These are phyloP conservation scores for Asbolus verrucosus DNA, from an alignment of 1,140 invertebrate genomes.

Conservation along the genomic window DNA sequence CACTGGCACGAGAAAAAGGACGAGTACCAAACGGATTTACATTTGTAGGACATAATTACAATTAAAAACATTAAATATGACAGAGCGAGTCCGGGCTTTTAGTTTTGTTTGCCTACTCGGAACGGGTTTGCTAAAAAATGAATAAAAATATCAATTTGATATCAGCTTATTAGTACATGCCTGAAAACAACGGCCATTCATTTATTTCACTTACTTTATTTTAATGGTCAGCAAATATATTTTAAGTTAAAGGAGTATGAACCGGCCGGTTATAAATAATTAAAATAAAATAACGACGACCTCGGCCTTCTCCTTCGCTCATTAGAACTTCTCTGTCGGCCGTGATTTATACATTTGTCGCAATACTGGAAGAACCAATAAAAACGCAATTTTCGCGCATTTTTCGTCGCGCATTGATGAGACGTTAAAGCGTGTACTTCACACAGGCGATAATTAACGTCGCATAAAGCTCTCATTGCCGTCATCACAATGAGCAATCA, in stretches of 20 bases:
- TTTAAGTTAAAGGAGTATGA: conserved; percentile 46
- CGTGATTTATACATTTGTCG: conserved; percentile 36
- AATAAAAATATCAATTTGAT: conserved; percentile 53
- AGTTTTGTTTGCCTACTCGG: conserved; percentile 42
- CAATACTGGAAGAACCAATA: not conserved
- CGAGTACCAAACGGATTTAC: conserved; percentile 5
- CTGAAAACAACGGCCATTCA: conserved; percentile 52
- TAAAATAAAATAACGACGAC: conserved; percentile 42
- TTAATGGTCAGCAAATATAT: conserved; percentile 51
- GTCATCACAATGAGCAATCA: conserved; percentile 24
- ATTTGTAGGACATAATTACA: conserved; percentile 50
- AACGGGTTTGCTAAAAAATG: conserved; percentile 43
- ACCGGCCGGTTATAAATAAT: conserved; percentile 41
- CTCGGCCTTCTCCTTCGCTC: not conserved
- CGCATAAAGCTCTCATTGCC: conserved; percentile 31
- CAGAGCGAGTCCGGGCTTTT: conserved; percentile 32
- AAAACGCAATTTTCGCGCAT: conserved; percentile 30
- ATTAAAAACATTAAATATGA: conserved; percentile 57
- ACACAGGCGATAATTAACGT: conserved; percentile 28
- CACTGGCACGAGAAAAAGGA: not conserved
- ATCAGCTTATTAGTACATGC: conserved; percentile 56
- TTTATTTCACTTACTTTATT: conserved; percentile 55
- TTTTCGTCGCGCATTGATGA: conserved; percentile 45
- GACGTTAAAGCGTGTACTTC: conserved; percentile 19
- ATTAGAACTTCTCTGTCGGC: conserved; percentile 4